phyloP scores from a whole-genome alignment of 2,888 invertebrate species.

The Cancer borealis region DNA sequence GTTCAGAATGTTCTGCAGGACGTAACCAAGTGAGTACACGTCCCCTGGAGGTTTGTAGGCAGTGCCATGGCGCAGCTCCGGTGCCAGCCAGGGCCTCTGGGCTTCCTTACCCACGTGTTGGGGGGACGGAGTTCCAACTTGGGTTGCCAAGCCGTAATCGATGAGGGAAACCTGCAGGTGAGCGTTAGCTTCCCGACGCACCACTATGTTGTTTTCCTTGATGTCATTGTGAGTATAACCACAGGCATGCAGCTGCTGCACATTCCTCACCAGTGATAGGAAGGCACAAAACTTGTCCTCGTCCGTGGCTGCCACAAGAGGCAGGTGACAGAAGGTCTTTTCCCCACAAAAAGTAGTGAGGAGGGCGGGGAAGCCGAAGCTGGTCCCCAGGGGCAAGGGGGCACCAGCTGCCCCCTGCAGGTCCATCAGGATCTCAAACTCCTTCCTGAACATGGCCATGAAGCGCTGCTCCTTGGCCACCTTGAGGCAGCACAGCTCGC shows the following conservation, averaged over 20 bases:
- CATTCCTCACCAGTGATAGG: background rate
- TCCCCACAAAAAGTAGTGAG: background rate
- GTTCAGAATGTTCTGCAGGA: background rate
- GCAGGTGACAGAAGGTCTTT: background rate
- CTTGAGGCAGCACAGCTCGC: background rate
- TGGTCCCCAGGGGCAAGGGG: background rate
- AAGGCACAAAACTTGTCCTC: background rate
- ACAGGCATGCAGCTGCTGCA: background rate
- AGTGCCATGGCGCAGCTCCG: background rate
- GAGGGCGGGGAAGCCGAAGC: constrained; percentile 7
- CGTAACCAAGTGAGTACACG: background rate
- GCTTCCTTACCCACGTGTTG: background rate
- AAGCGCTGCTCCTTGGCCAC: background rate
- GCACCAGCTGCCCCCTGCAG: background rate
- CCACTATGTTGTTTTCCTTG: background rate
- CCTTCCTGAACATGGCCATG: background rate
- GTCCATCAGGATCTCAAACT: background rate
- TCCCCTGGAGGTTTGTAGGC: background rate
- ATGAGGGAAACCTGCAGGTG: constrained; percentile 6
- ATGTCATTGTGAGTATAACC: background rate
- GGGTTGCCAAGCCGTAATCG: background rate
- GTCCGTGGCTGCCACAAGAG: background rate
- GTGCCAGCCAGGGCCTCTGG: background rate
- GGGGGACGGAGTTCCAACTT: background rate
- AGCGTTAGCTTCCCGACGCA: background rate